Evolutionary conservation across 1,140 invertebrate genomes (phyloP).

Genomic region (Zaprionus kolodkinae): DNA sequence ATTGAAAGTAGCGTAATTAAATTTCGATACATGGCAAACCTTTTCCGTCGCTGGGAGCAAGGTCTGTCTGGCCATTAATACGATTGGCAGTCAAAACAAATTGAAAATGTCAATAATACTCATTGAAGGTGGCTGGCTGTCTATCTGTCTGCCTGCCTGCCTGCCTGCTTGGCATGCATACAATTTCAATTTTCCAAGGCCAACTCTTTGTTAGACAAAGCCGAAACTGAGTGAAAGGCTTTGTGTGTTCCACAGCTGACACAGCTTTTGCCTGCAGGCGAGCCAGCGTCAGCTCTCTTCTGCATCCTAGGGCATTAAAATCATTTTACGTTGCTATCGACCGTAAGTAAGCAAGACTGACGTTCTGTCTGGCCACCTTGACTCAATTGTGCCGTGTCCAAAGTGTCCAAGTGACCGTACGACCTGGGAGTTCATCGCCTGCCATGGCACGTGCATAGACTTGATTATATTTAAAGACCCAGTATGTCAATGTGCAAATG

Average conservation of each 20-base stretch:
- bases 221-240: background rate
- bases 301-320: conserved; percentile 14
- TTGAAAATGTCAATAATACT: conserved; percentile 47
- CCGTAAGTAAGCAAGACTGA: conserved; percentile 20
- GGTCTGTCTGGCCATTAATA: conserved; percentile 19
- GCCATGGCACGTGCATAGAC: conserved; percentile 47
- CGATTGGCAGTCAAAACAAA: conserved; percentile 34
- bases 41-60: background rate
- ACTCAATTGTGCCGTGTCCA: conserved; percentile 33
- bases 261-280: background rate
- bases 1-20: background rate
- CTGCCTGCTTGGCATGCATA: conserved; percentile 16
- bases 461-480: conserved; percentile 38
- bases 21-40: conserved; percentile 3
- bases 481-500: conserved; percentile 15
- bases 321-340: conserved; percentile 11
- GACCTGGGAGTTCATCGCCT: conserved; percentile 49
- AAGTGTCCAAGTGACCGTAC: background rate
- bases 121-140: conserved; percentile 17
- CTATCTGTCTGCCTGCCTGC: background rate
- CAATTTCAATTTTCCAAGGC: conserved; percentile 31
- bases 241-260: background rate
- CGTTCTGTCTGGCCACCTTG: conserved; percentile 14
- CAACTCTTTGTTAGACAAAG: conserved; percentile 28
- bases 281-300: background rate